These are phyloP conservation scores for Otolemur crassicaudatus DNA, from an alignment of 2,797 vertebrate species.

Conservation along the genomic window DNA sequence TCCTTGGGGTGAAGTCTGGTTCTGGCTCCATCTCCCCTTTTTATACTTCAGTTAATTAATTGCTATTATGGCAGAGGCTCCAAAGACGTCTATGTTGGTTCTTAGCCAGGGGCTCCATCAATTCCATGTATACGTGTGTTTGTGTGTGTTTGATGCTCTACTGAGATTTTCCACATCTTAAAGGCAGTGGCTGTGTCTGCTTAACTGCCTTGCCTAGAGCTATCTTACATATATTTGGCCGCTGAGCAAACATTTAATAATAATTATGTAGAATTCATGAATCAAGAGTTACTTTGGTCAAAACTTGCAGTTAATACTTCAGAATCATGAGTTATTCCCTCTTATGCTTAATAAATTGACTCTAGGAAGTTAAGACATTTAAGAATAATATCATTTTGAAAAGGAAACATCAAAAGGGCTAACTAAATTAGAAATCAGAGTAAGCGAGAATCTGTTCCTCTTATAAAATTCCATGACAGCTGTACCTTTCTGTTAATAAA, in stretches of 20 bases:
- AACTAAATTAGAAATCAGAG: not conserved
- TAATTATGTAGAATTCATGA: not conserved
- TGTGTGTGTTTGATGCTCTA: not conserved
- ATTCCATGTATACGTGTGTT: not conserved
- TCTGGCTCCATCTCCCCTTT: not conserved
- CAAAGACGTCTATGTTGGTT: not conserved
- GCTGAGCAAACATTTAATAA: not conserved
- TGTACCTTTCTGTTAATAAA: not conserved
- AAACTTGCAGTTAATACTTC: not conserved
- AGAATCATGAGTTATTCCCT: not conserved
- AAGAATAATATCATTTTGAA: not conserved
- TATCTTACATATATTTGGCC: not conserved
- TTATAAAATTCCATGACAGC: not conserved
- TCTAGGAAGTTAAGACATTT: constrained; percentile 10
- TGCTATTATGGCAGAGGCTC: not conserved
- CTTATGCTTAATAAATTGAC: not conserved
- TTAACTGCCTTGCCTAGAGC: not conserved
- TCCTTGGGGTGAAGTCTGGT: not conserved
- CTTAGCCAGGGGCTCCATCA: not conserved
- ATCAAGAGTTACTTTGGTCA: not conserved
- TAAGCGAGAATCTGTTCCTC: not conserved
- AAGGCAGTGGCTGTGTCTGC: not conserved
- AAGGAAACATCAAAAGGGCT: not conserved
- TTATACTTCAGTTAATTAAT: not conserved
- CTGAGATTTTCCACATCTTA: not conserved